phyloP scores from a whole-genome alignment of 2,888 invertebrate species.

The Cordylochernes scorpioides region DNA sequence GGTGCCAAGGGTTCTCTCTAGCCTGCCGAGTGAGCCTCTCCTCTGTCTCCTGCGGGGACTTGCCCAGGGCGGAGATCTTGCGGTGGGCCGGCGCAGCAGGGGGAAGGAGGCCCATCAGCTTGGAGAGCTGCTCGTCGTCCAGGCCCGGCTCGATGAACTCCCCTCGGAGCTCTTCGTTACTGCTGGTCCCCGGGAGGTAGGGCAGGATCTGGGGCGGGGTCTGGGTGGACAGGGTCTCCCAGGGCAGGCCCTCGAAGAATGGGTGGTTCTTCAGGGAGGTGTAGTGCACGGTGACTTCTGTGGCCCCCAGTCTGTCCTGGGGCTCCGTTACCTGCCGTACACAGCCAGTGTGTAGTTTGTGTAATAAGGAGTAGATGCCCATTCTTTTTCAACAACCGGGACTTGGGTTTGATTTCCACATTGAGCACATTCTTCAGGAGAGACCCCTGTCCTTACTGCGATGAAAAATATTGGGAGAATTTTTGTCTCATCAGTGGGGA shows the following conservation, averaged over 20 bases:
- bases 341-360: too few species aligned
- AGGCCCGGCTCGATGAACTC: background rate
- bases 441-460: too few species aligned
- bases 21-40: background rate
- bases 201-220: constrained; percentile 56
- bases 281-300: constrained; percentile 42
- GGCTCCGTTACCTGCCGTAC: constrained; percentile 36
- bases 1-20: background rate
- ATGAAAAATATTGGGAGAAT: too few species aligned
- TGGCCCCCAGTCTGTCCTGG: constrained; percentile 48
- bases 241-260: constrained; percentile 50
- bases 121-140: background rate
- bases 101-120: background rate
- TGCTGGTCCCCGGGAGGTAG: constrained; percentile 44
- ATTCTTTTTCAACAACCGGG: too few species aligned
- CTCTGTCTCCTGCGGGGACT: background rate
- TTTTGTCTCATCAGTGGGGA: too few species aligned
- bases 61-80: background rate
- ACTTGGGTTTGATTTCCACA: too few species aligned
- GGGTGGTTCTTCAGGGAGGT: constrained; percentile 55
- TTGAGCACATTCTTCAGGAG: too few species aligned
- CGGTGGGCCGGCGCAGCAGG: background rate
- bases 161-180: constrained; percentile 37
- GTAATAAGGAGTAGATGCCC: too few species aligned
- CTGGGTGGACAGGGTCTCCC: constrained; percentile 44